phyloP scores from a whole-genome alignment of 2,113 vertebrate genomes.

The Corythornis cristatus region DNA sequence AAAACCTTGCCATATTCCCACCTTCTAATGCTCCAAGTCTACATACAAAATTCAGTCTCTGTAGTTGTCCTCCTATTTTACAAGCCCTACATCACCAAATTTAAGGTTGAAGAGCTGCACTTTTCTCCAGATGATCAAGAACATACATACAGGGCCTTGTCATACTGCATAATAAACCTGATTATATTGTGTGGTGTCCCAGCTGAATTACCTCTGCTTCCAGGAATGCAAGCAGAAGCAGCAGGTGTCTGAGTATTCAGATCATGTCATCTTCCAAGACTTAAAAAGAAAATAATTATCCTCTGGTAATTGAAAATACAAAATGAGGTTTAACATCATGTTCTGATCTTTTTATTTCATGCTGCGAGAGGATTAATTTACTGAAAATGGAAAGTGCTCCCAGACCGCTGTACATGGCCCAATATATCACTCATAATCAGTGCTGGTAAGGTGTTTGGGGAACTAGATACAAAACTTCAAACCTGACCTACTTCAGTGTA shows the following conservation, averaged over 20 bases:
- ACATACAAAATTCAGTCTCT: background rate
- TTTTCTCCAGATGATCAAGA: background rate
- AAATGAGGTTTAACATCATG: slow-evolving; percentile 54
- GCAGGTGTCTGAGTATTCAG: slow-evolving; percentile 16
- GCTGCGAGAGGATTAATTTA: slow-evolving; percentile 56
- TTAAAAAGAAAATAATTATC: slow-evolving; percentile 67
- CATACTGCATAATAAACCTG: background rate
- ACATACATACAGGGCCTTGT: background rate
- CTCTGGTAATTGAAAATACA: slow-evolving; percentile 55
- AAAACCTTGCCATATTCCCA: background rate
- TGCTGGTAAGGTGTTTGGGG: background rate
- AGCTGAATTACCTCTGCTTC: background rate
- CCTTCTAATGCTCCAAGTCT: background rate
- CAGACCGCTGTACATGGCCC: background rate
- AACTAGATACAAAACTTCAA: background rate
- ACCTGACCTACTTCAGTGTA: background rate
- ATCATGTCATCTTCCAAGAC: slow-evolving; percentile 49
- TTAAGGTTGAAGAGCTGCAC: background rate
- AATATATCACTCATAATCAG: background rate
- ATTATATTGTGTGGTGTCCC: background rate
- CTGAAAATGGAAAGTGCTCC: slow-evolving; percentile 44
- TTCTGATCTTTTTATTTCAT: slow-evolving; percentile 57
- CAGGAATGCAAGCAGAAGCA: background rate
- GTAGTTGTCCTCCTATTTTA: background rate
- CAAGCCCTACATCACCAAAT: background rate